Base-by-base conservation (phyloP, 2,888 invertebrate species). In the Drosophila flavopinicola region DNA sequence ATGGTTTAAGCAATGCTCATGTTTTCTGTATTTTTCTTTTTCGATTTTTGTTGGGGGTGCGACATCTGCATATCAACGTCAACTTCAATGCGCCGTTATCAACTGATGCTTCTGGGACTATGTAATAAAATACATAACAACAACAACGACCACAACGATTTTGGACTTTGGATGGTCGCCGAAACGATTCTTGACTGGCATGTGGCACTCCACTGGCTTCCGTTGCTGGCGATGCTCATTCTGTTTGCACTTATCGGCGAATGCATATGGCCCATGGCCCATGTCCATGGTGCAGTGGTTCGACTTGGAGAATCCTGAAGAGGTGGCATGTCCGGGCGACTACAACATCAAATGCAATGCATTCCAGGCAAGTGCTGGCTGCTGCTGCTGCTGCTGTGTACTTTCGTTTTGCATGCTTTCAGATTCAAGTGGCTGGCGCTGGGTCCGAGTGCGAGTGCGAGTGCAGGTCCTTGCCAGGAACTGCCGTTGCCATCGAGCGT, bases 271-370 rank as follows among this genome's bases (percentile, higher is more conserved):
- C 13, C 61, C 37, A 11, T n/a, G n/a, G n/a, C n/a, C n/a, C n/a
- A n/a, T n/a, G n/a, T n/a, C n/a, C n/a, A n/a, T 48, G 54, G 56
- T 66, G 32, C 63, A 96, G 94, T 98, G 97, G 97, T 96, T 94
- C 89, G 96, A 97, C 90, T 92, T 94, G 87, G 97, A 98, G 88
- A 93, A 93, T 9, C 97, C 97, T 0, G 98, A 98, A 91, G 92
- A 94, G 0, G 90, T 91, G 10, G 91, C 92, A 0, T 94, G 95
- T 84, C 98, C 98, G 0, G 92, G 93, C 78, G 92, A 92, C 2
- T 97, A 96, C 90, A 93, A 94, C n/a, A 91, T 93, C 3, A 92
- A 88, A 7, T 88, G 96, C 73, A 91, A 92, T 15, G 92, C 94
- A 1, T 96, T 94, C 92, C 93, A 91, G 85, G 90, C 85, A 88